Percentiles rank a stretch among this genome's conserved stretches.
phyloP scores from a whole-genome alignment of 2,113 vertebrate species.

The Leucopsar rothschildi region DNA sequence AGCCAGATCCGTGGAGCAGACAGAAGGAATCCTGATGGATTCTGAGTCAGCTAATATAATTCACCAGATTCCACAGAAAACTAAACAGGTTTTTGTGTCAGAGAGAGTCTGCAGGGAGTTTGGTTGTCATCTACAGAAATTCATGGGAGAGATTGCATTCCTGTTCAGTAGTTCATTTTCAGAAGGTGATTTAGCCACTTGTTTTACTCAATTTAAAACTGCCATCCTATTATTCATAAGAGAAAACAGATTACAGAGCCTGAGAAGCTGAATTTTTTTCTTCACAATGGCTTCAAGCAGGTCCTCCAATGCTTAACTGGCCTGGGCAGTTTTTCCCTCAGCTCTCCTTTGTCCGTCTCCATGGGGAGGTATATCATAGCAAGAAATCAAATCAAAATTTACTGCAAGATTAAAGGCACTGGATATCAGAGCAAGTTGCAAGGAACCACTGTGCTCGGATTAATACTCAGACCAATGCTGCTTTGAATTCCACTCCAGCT shows the following conservation, averaged over 20 bases:
- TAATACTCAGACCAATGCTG: background rate
- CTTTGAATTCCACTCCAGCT: background rate
- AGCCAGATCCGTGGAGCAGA: background rate
- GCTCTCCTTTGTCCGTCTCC: background rate
- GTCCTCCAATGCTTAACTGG: background rate
- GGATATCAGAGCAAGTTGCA: background rate
- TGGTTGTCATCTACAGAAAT: background rate
- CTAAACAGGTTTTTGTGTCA: background rate
- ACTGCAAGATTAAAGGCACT: background rate
- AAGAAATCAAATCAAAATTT: background rate
- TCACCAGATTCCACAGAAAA: background rate
- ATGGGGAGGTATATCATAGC: background rate
- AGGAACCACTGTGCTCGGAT: background rate
- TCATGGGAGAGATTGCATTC: background rate
- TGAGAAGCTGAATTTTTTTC: background rate
- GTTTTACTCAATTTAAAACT: constrained; percentile 15
- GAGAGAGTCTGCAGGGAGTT: background rate
- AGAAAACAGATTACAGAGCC: background rate
- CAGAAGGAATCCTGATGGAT: background rate
- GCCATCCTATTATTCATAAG: background rate
- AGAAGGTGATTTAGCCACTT: background rate
- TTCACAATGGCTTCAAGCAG: background rate
- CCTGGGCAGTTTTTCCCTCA: background rate
- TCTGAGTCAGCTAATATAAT: background rate
- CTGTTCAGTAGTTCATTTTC: constrained; percentile 15